Base-by-base conservation (phyloP, 1,140 invertebrate genomes). In the Zaprionus capensis region DNA sequence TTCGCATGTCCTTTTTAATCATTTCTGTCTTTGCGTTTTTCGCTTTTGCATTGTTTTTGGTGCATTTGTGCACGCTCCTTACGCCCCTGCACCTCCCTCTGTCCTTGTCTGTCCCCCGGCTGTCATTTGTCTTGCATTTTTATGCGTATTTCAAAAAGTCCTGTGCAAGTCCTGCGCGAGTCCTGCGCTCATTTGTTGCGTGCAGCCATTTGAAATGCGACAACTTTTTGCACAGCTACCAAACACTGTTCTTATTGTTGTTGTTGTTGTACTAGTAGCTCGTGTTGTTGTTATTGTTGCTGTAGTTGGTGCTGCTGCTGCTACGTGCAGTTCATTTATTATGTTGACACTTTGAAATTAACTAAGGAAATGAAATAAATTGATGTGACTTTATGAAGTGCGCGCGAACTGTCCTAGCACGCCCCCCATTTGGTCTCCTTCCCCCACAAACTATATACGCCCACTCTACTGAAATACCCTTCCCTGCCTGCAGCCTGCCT, bases 281-380 rank as follows among this genome's bases (percentile, higher is more conserved):
- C 31, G 9, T 34, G 55, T 31, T 22, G 44, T 66, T 61, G 28
- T 26, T 58, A 26, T 26, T 26, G 24, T 26, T 61, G 20, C 31
- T 58, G 36, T 58, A 36, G 55, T 38, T 72, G 46, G n/a, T 70
- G 26, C 22, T 63, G 49, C 57, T 70, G 68, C 63, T 72, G 75
- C 85, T 88, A 88, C 81, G 85, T 90, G 85, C 78, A 88, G 78
- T 90, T 88, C 85, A 88, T 88, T 88, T 88, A 90, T 88, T 90
- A 88, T 88, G 85, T 88, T 88, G 85, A 90, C 85, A 88, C 85
- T 88, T 88, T 85, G 85, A 88, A 88, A 88, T 90, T 88, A 88
- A 90, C 85, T 90, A 80, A 90, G 84, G 85, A 88, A 88, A 90
- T 88, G 72, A 88, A 88, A 88, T 88, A 90, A 88, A 88, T 90